Evolutionary conservation across 2,888 invertebrate genomes (phyloP), one percentile per base, ranked within the genome.

Genomic region (Ochropacha duplaris): DNA sequence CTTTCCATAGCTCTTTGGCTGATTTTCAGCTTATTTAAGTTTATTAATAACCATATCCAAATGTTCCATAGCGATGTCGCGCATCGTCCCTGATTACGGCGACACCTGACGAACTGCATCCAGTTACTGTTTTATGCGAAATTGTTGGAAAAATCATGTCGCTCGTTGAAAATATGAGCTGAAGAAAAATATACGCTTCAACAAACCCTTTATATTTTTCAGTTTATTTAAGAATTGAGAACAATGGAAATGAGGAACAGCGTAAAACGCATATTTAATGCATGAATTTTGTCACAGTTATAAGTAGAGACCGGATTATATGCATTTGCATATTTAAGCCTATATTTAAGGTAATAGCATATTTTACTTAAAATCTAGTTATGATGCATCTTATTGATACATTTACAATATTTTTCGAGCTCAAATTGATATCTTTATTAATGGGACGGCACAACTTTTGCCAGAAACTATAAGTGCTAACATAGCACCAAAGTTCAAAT

Each of bases 71-170:
- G 44, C 51, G 54, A 31, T 61, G 61, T 67, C 61, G 60, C 57
- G 54, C 31, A 64, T 57, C 34, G 66, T 58, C 61, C 54, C 70
- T 79, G 79, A 79, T 80, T 76, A 74, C 75, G 49, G 55, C 68
- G 69, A 69, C 76, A 72, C 71, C 71, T 74, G 80, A 78, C 73
- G 73, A 74, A 58, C 69, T 79, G 78, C 77, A 77, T 66, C 57
- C 68, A 56, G 57, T 57, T 57, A 52, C 57, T 54, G 39, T 54
- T 57, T 56, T 54, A 51, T 51, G 59, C 49, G 60, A 65, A 68
- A 71, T 65, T 74, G 64, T 62, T 61, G 62, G 58, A 68, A 71
- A 75, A 70, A 68, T 64, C 55, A 54, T n/a, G 9, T 57, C 50
- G 63, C 60, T 60, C 58, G 57, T 59, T 60, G 58, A 59, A 50